Evolutionary conservation across 2,888 invertebrate genomes (phyloP), one percentile per base, ranked within the genome.

Genomic region (Periphyllus acericola): DNA sequence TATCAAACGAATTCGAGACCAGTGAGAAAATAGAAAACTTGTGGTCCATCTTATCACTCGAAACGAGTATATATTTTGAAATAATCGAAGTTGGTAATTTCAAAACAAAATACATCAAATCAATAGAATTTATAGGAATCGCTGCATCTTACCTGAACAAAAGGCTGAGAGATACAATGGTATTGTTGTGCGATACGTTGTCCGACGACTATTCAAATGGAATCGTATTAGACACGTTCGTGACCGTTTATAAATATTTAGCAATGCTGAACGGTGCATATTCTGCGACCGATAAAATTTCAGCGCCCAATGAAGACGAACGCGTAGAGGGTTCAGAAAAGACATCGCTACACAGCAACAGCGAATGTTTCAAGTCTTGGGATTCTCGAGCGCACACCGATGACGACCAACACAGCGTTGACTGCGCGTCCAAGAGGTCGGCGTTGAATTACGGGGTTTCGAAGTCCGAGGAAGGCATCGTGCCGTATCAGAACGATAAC

Each of bases 121-220:
- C 86, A 5, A 60, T n/a, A 4, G 74, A 87, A 19, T 87, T 87
- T 32, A 80, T 87, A 17, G 86, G 86, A 29, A 60, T 87, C 9
- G 74, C 80, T 1, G 74, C 86, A 5, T 40, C 86, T 25, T 71
- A 74, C 17, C 32, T 87, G 3, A 80, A 3, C 19, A 32, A 40
- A 9, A 36, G 80, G 9, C 46, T 87, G 3, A 52, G 66, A 55
- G 80, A 81, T 17, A 87, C 86, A 0, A 80, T 80, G 80, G 11
- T 87, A 9, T 8, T 87, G 29, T 29, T 87, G 25, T 87, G 80
- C 32, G 74, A 87, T 25, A 40, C 29, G 0, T 60, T 87, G 9
- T 74, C 60, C 25, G 40, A n/a, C 8, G 76, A 76, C 9, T 0
- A 32, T 17, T 40, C 52, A 6, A 36, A 6, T 0, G 84, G 84